Percentiles rank a stretch among this genome's conserved stretches.
These are phyloP conservation scores for Pristionchus entomophagus DNA, from an alignment of 2,888 invertebrate genomes.

Conservation along the genomic window DNA sequence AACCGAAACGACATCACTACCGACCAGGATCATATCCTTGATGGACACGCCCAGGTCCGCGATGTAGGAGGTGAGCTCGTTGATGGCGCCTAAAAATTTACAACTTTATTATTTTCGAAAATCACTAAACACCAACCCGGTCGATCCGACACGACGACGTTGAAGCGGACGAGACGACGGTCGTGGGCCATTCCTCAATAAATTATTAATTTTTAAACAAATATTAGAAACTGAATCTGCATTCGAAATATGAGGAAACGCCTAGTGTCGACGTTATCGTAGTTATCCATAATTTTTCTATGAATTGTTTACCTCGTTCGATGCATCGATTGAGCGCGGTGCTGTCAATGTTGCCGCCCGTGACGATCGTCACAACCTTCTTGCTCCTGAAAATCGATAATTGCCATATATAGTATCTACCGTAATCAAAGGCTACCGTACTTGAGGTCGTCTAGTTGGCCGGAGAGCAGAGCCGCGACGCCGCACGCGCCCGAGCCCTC, in stretches of 20 bases:
- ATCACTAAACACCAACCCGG: conserved; percentile 70
- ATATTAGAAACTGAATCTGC: too few relatives aligned
- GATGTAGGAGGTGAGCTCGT: conserved; percentile 77
- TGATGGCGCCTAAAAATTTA: conserved; percentile 71
- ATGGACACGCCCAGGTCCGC: conserved; percentile 80
- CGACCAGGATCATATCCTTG: conserved; percentile 86
- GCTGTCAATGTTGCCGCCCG: conserved; percentile 79
- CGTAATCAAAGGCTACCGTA: not conserved
- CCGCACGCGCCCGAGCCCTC: conserved; percentile 91
- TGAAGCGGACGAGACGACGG: conserved; percentile 77
- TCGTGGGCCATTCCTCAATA: conserved; percentile 81
- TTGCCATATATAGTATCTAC: not conserved
- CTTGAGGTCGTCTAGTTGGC: conserved; percentile 79
- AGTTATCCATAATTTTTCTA: not conserved
- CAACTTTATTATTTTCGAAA: not conserved
- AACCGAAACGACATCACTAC: not conserved
- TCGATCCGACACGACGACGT: conserved; percentile 77
- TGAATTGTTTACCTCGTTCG: conserved; percentile 75
- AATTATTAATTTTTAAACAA: not conserved
- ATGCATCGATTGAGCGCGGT: conserved; percentile 78
- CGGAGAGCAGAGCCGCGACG: conserved; percentile 87
- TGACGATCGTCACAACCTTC: conserved; percentile 65
- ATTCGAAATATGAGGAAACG: too few relatives aligned
- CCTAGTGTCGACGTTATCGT: too few relatives aligned
- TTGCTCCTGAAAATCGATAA: conserved; percentile 50